Percentiles rank a stretch among this genome's conserved stretches.
phyloP scores from a whole-genome alignment of 2,113 vertebrate species.

The Coptodon rendalli region DNA sequence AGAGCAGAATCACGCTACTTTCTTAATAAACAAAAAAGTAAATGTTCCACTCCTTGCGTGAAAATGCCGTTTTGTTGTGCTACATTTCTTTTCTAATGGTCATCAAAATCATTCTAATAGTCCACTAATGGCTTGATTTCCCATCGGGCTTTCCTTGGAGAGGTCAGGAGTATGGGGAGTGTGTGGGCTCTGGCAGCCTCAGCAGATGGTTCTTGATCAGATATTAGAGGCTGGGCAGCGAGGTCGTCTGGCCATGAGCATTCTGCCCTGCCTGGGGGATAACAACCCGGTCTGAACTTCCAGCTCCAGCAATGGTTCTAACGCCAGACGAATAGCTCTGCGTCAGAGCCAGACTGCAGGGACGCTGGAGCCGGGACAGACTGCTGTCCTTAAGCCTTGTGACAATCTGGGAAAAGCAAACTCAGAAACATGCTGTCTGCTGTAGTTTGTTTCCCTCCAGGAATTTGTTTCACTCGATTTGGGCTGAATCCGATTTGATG shows the following conservation, averaged over 20 bases:
- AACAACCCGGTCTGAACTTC: conserved; percentile 28
- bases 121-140: conserved; percentile 65
- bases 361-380: conserved; percentile 23
- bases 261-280: conserved; percentile 39
- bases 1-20: conserved; percentile 20
- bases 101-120: conserved; percentile 62
- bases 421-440: not conserved
- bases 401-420: conserved; percentile 19
- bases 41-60: conserved; percentile 20
- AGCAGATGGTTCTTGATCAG: conserved; percentile 78
- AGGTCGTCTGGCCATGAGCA: conserved; percentile 60
- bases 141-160: conserved; percentile 63
- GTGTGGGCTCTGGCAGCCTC: conserved; percentile 37
- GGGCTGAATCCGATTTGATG: conserved; percentile 4
- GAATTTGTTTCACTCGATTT: conserved; percentile 8
- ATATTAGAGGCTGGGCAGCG: conserved; percentile 58
- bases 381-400: conserved; percentile 32
- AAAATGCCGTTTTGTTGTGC: conserved; percentile 49
- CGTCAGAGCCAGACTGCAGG: conserved; percentile 18
- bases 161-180: conserved; percentile 51
- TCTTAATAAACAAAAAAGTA: not conserved
- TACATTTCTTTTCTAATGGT: conserved; percentile 45
- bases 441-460: conserved; percentile 4
- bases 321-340: conserved; percentile 41
- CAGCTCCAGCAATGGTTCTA: conserved; percentile 20